phyloP scores from a whole-genome alignment of 2,888 invertebrate genomes.

The Ochropacha duplaris region DNA sequence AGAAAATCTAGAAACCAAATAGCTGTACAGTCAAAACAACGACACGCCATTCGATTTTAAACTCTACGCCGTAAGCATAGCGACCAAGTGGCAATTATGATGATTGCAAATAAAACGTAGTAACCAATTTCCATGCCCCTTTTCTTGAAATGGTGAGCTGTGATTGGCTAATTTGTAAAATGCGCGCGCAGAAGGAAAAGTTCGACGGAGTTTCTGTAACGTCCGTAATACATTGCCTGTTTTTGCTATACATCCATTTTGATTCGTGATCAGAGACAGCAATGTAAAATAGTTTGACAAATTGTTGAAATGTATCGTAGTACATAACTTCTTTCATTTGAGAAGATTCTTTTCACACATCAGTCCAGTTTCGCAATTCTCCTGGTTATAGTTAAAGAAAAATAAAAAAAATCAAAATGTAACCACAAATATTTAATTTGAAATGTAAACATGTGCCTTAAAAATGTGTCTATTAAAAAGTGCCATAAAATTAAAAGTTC shows the following conservation, averaged over 20 bases:
- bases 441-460: not conserved
- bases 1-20: not conserved
- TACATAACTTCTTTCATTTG: conserved; percentile 8
- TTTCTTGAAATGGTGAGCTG: conserved; percentile 38
- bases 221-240: not conserved
- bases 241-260: too few species aligned
- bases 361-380: conserved; percentile 28
- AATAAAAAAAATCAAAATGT: conserved; percentile 3
- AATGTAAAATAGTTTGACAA: not conserved
- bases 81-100: not conserved
- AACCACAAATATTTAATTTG: not conserved
- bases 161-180: conserved; percentile 46
- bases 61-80: not conserved
- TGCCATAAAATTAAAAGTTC: not conserved
- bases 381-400: conserved; percentile 15
- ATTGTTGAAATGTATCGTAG: not conserved
- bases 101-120: not conserved
- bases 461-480: not conserved
- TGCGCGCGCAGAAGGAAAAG: conserved; percentile 50
- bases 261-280: not conserved
- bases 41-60: not conserved
- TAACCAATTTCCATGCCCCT: conserved; percentile 36
- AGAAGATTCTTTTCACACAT: conserved; percentile 15
- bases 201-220: not conserved
- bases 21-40: not conserved